Conservation (phyloP, 2,113 vertebrate genomes). For the Phodopus roborovskii region DNA sequence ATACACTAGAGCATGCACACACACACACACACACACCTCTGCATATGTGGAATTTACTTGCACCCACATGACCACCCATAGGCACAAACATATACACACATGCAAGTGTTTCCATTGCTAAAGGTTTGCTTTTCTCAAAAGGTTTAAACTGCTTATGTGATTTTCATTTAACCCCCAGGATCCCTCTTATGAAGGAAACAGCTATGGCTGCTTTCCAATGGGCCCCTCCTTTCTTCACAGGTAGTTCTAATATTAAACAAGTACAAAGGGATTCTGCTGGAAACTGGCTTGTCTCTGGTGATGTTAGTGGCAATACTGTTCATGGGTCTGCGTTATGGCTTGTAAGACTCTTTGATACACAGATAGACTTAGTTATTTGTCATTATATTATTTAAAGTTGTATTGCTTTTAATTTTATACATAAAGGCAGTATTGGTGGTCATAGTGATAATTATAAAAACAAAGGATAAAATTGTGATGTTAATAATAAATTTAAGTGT, state of each 20-base stretch:
- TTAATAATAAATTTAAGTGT: neutral
- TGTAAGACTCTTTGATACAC: neutral
- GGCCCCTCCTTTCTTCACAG: neutral
- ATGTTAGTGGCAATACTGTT: neutral
- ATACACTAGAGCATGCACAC: neutral
- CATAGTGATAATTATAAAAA: neutral
- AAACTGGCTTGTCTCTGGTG: neutral
- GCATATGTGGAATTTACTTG: neutral
- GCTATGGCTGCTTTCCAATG: neutral
- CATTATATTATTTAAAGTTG: neutral
- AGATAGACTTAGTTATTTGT: neutral
- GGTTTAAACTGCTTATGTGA: neutral
- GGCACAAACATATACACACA: neutral
- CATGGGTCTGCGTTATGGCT: neutral
- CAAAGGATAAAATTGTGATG: neutral
- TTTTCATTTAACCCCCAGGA: conserved; percentile 4
- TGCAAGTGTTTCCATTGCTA: neutral
- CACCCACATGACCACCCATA: neutral
- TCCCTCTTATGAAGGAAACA: neutral
- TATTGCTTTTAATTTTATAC: neutral
- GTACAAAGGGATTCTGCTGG: neutral
- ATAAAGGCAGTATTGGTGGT: neutral
- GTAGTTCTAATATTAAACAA: neutral
- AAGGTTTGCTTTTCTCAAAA: neutral
- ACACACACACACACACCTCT: neutral